Conservation (phyloP, 2,797 vertebrate genomes). For the Capromys pilorides region DNA sequence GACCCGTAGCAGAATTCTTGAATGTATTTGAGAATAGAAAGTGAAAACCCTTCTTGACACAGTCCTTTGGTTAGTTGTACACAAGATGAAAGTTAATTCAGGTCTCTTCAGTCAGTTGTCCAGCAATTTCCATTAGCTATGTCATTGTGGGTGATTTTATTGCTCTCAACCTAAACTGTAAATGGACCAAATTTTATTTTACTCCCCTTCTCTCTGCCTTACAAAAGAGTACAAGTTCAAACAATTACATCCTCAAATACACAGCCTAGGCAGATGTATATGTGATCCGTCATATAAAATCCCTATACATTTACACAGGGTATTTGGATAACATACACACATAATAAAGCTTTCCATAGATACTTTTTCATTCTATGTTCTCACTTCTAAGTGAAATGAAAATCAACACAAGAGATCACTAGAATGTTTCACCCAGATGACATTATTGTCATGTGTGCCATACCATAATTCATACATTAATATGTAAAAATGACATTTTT, state of each 20-base stretch:
- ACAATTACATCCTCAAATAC: background rate
- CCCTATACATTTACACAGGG: constrained; percentile 70
- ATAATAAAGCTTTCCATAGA: constrained; percentile 78
- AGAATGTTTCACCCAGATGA: constrained; percentile 76
- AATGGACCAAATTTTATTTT: constrained; percentile 55
- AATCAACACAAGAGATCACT: constrained; percentile 68
- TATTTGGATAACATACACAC: constrained; percentile 75
- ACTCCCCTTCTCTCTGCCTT: background rate
- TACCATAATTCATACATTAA: constrained; percentile 79
- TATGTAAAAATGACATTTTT: constrained; percentile 82
- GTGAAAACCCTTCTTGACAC: background rate
- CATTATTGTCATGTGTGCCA: constrained; percentile 78
- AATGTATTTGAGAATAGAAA: background rate
- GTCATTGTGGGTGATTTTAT: constrained; percentile 56
- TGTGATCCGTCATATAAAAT: constrained; percentile 75
- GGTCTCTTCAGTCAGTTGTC: background rate
- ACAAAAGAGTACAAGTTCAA: background rate
- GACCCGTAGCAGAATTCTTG: background rate
- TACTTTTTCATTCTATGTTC: constrained; percentile 69
- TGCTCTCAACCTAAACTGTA: constrained; percentile 30
- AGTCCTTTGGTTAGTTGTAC: background rate
- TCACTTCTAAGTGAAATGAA: constrained; percentile 71
- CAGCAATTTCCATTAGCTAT: constrained; percentile 31
- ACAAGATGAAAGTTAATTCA: background rate
- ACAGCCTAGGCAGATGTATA: constrained; percentile 67